phyloP scores from a whole-genome alignment of 2,797 vertebrate genomes.

The Gymnothorax reevesii region DNA sequence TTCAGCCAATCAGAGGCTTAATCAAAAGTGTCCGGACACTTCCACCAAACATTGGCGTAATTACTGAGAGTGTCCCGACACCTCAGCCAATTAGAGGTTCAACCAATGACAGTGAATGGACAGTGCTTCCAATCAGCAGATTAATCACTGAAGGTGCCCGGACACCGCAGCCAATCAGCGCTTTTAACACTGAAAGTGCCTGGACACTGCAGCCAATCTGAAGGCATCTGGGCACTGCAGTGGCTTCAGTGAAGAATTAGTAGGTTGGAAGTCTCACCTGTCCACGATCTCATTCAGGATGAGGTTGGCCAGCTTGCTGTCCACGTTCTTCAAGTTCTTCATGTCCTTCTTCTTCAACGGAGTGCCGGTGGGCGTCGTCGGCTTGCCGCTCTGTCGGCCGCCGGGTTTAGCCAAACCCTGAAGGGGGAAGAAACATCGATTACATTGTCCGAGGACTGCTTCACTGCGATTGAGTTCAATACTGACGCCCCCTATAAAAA shows the following conservation, averaged over 20 bases:
- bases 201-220: not conserved
- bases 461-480: not conserved
- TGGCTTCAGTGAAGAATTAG: not conserved
- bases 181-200: not conserved
- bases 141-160: no score
- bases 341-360: conserved; percentile 81
- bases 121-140: not conserved
- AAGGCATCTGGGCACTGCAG: not conserved
- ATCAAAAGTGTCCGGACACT: no score
- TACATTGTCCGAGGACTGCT: not conserved
- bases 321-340: conserved; percentile 95
- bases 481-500: not conserved
- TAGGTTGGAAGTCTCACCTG: conserved; percentile 72
- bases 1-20: no score
- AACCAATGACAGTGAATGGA: no score
- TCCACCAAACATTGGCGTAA: no score
- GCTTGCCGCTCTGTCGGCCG: conserved; percentile 69
- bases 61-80: no score
- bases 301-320: conserved; percentile 92
- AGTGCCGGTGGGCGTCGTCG: conserved; percentile 72
- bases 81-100: not conserved
- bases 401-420: conserved; percentile 59
- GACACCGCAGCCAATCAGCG: no score
- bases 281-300: conserved; percentile 96
- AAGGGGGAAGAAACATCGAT: not conserved